Evolutionary conservation across 2,888 invertebrate species (phyloP).

Genomic region (Abrostola tripartita): DNA sequence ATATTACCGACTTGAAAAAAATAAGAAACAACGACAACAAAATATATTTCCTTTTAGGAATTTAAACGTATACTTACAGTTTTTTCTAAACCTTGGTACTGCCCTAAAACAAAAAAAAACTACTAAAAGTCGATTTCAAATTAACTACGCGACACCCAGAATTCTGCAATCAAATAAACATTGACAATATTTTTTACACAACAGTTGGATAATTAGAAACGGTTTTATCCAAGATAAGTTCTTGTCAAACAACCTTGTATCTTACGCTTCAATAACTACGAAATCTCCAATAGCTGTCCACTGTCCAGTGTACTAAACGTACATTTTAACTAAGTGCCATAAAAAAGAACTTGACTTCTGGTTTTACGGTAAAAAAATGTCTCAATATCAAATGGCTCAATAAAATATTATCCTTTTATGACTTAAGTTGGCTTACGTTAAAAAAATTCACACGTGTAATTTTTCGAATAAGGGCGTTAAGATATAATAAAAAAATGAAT

Average conservation of each 20-base stretch:
- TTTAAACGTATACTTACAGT: too few relatives aligned
- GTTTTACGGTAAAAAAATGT: conserved; percentile 28
- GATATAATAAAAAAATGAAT: too few relatives aligned
- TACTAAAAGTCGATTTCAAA: neutral
- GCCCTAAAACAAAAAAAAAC: neutral
- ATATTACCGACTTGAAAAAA: too few relatives aligned
- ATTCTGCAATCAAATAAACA: conserved; percentile 29
- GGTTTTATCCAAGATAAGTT: conserved; percentile 63
- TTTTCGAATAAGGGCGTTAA: too few relatives aligned
- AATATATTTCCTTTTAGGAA: too few relatives aligned
- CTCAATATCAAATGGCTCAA: too few relatives aligned
- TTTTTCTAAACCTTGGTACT: neutral
- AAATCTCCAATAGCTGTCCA: conserved; percentile 68
- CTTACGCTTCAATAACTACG: conserved; percentile 75
- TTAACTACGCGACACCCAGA: conserved; percentile 5
- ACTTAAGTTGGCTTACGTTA: too few relatives aligned
- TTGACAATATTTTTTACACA: conserved; percentile 60
- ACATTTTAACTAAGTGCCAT: conserved; percentile 25
- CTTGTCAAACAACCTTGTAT: conserved; percentile 77
- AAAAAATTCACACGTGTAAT: too few relatives aligned
- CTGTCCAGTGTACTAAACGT: conserved; percentile 45
- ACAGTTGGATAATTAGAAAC: conserved; percentile 65
- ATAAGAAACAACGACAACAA: too few relatives aligned
- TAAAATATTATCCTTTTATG: too few relatives aligned
- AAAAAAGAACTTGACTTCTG: conserved; percentile 35